Evolutionary conservation across 2,797 vertebrate species (phyloP).

Genomic region (Ammospiza maritima): DNA sequence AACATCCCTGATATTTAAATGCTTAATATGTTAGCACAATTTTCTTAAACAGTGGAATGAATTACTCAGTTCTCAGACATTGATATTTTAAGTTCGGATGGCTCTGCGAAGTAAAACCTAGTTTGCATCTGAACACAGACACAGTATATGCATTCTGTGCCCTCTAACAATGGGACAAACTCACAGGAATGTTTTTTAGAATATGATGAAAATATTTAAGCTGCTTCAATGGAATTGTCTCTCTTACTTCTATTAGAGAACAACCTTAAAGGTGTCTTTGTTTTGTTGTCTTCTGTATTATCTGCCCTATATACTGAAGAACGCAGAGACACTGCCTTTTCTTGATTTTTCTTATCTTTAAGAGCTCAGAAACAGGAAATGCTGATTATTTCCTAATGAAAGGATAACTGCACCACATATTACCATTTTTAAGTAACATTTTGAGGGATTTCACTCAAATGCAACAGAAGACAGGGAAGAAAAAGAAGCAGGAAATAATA

Average conservation of each 20-base stretch:
- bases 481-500: neutral
- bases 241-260: neutral
- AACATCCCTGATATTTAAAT: neutral
- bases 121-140: neutral
- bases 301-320: neutral
- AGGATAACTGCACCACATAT: neutral
- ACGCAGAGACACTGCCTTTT: neutral
- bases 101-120: neutral
- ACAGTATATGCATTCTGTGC: neutral
- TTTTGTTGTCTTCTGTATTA: neutral
- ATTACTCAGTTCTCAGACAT: neutral
- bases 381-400: neutral
- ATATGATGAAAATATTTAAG: neutral
- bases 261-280: neutral
- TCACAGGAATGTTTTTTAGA: neutral
- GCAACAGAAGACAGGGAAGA: neutral
- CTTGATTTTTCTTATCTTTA: neutral
- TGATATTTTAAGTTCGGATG: neutral
- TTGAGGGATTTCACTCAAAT: neutral
- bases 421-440: neutral
- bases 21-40: neutral
- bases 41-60: neutral
- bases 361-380: neutral
- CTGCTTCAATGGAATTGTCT: neutral
- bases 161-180: neutral